Evolutionary conservation across 2,888 invertebrate species (phyloP).

Genomic region (Stictocephala bisonia): DNA sequence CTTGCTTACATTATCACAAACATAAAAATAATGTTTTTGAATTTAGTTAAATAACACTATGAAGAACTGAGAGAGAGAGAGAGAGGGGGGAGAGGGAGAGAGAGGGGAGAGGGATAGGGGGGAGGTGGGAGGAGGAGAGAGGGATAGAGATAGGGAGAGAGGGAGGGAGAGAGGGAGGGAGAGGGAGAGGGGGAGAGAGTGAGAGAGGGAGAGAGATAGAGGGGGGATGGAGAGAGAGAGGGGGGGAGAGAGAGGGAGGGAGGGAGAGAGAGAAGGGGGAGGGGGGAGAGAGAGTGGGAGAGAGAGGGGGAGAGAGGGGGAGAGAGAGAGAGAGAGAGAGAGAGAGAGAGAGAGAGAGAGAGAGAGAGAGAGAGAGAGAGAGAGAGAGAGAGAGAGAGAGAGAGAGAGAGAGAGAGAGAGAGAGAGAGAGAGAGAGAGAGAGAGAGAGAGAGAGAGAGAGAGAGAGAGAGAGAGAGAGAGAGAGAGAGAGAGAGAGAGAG

Average conservation of each 20-base stretch:
- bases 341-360: neutral
- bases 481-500: neutral
- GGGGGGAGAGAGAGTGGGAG: neutral
- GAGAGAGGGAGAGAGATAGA: too few relatives aligned
- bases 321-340: neutral
- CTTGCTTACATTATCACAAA: too few relatives aligned
- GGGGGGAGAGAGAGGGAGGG: neutral
- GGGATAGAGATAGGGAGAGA: too few relatives aligned
- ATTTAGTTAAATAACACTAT: slow-evolving; percentile 36
- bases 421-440: neutral
- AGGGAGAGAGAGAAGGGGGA: neutral
- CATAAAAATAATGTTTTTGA: too few relatives aligned
- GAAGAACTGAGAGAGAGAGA: neutral
- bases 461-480: neutral
- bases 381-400: neutral
- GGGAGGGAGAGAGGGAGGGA: neutral
- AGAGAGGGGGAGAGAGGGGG: neutral
- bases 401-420: neutral
- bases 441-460: neutral
- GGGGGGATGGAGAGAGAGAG: too few relatives aligned
- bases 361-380: neutral
- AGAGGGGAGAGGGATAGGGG: neutral
- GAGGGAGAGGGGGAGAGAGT: neutral
- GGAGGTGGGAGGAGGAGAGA: too few relatives aligned
- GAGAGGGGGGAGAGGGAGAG: neutral